Evolutionary conservation across 2,113 vertebrate species (phyloP).

Genomic region (Cyprichromis sp.): DNA sequence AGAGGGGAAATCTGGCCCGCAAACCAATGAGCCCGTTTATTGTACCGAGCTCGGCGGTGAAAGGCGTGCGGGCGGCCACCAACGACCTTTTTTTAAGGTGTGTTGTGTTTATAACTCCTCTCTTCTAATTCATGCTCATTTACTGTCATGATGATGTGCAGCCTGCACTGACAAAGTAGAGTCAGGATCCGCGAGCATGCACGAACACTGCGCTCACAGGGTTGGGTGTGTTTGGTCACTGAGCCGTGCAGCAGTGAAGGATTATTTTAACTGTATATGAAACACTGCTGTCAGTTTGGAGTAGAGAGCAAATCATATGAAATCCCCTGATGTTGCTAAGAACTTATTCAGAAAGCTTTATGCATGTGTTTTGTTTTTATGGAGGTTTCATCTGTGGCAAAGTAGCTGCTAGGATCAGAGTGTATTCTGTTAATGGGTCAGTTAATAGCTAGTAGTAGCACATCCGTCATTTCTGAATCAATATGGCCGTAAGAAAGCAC

Average conservation of each 20-base stretch:
- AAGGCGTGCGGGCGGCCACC: neutral
- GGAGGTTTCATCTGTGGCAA: neutral
- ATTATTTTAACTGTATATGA: neutral
- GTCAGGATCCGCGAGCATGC: neutral
- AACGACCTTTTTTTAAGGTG: neutral
- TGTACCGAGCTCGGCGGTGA: neutral
- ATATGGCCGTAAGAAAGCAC: neutral
- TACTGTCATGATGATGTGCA: neutral
- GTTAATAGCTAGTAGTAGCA: slow-evolving; percentile 13
- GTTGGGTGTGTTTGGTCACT: neutral
- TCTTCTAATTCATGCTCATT: slow-evolving; percentile 30
- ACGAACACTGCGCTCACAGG: neutral
- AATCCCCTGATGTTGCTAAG: neutral
- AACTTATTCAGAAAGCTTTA: neutral
- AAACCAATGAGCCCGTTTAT: neutral
- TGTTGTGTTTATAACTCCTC: neutral
- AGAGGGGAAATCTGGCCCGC: neutral
- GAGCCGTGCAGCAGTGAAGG: neutral
- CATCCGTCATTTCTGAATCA: slow-evolving; percentile 15
- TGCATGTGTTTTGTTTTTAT: neutral
- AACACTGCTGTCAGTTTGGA: neutral
- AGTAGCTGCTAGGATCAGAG: neutral
- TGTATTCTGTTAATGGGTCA: slow-evolving; percentile 12
- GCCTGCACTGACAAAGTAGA: neutral
- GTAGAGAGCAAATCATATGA: neutral